A percentile compares a stretch with the other conserved stretches of the same genome.
These are phyloP conservation scores for Dromas ardeola DNA, from an alignment of 2,113 vertebrate genomes.

Conservation along the genomic window DNA sequence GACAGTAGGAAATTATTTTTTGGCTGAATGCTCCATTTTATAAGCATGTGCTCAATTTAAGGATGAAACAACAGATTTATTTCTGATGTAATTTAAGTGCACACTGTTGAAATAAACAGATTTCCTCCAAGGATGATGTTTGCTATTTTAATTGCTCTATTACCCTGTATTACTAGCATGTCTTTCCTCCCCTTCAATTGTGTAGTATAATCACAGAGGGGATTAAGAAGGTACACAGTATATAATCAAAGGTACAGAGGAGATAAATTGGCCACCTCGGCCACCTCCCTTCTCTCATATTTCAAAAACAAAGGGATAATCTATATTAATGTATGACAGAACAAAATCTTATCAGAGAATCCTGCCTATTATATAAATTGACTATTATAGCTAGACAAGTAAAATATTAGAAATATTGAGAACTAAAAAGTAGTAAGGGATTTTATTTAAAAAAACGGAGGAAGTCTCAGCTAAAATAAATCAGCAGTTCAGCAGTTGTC, in stretches of 20 bases:
- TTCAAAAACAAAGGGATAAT: slow-evolving; percentile 22
- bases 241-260: slow-evolving; percentile 20
- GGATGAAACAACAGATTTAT: neutral
- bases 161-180: neutral
- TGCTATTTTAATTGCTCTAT: neutral
- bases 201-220: neutral
- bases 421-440: neutral
- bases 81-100: neutral
- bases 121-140: neutral
- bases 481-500: neutral
- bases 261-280: slow-evolving; percentile 11
- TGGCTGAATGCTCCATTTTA: neutral
- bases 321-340: neutral
- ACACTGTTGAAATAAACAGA: neutral
- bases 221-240: neutral
- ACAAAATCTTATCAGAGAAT: neutral
- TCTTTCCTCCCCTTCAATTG: neutral
- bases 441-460: neutral
- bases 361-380: neutral
- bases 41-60: neutral
- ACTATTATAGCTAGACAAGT: neutral
- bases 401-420: neutral
- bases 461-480: neutral
- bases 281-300: neutral
- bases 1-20: neutral